Percentiles rank a stretch among this genome's conserved stretches.
Evolutionary conservation across 2,113 vertebrate genomes (phyloP).

Genomic region (Atherinomorus stipes): DNA sequence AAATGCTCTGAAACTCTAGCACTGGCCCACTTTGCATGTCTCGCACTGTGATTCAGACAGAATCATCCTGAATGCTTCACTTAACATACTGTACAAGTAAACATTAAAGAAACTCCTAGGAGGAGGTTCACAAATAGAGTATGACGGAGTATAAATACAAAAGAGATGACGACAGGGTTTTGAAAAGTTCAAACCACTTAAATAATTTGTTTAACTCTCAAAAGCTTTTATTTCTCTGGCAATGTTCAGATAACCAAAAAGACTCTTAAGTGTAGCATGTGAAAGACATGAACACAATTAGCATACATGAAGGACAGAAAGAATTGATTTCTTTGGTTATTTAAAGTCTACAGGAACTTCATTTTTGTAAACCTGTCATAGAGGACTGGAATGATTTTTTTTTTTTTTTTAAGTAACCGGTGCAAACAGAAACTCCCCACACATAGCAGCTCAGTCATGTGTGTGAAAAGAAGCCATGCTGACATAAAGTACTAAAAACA

Average conservation of each 20-base stretch:
- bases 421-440: conserved; percentile 46
- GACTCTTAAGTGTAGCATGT: background rate
- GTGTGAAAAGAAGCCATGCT: conserved; percentile 30
- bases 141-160: background rate
- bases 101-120: conserved; percentile 4
- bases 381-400: conserved; percentile 10
- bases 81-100: conserved; percentile 17
- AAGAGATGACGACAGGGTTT: background rate
- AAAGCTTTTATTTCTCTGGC: background rate
- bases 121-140: conserved; percentile 8
- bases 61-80: conserved; percentile 27
- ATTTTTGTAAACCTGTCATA: conserved; percentile 28
- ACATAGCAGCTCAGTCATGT: conserved; percentile 32
- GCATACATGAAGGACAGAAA: background rate
- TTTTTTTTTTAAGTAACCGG: background rate
- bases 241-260: background rate
- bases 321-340: background rate
- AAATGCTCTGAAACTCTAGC: conserved; percentile 60
- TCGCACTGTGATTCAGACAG: conserved; percentile 20
- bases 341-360: conserved; percentile 1
- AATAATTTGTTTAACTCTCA: background rate
- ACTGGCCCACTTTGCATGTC: conserved; percentile 55
- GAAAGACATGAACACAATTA: background rate
- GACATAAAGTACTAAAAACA: conserved; percentile 35
- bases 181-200: background rate